Evolutionary conservation across 2,113 vertebrate genomes (phyloP).

Genomic region (Chelonoidis abingdonii): DNA sequence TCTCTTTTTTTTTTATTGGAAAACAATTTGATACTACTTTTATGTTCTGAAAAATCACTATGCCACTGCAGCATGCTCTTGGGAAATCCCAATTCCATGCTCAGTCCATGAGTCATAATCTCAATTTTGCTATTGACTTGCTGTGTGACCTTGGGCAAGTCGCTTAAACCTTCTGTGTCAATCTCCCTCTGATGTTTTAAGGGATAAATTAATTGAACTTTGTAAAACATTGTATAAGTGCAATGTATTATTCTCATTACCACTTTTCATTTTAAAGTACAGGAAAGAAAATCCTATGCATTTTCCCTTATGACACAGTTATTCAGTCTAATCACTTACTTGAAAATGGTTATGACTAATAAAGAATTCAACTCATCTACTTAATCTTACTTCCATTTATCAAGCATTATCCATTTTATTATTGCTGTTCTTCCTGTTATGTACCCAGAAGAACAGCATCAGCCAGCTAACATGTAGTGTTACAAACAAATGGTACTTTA

Average conservation of each 20-base stretch:
- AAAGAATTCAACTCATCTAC: conserved; percentile 39
- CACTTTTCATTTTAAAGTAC: conserved; percentile 16
- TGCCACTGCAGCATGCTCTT: neutral
- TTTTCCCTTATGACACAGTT: conserved; percentile 1
- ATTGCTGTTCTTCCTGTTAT: neutral
- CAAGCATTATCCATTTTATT: conserved; percentile 38
- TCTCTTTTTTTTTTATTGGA: neutral
- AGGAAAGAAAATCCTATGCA: neutral
- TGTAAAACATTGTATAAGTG: neutral
- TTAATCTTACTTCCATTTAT: conserved; percentile 7
- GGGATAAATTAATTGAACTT: neutral
- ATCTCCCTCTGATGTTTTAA: neutral
- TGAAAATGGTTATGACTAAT: conserved; percentile 7
- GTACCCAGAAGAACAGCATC: neutral
- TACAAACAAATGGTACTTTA: neutral
- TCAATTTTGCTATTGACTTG: neutral
- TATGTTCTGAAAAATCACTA: neutral
- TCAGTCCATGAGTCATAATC: neutral
- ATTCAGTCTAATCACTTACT: conserved; percentile 28
- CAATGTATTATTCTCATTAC: neutral
- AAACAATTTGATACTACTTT: neutral
- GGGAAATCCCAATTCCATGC: neutral
- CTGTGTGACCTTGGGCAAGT: neutral
- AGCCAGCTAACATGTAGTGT: neutral
- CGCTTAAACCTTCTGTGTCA: neutral